Evolutionary conservation across 2,797 vertebrate genomes (phyloP).

Genomic region (Tadarida brasiliensis): DNA sequence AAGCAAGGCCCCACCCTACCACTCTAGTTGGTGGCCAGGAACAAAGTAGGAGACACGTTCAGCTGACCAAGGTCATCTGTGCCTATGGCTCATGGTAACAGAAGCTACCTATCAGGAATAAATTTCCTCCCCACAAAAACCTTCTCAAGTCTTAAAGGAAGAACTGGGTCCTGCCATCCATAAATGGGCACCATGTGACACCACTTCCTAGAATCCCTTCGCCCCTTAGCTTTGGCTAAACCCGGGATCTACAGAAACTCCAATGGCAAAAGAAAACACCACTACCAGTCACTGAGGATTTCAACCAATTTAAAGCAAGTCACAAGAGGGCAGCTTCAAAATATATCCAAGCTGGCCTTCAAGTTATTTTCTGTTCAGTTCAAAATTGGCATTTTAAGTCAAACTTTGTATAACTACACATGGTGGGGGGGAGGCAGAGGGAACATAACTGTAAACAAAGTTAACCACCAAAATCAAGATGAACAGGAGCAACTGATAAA

Average conservation of each 20-base stretch:
- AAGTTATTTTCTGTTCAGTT: not conserved
- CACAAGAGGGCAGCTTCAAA: not conserved
- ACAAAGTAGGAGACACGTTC: not conserved
- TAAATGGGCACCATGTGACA: not conserved
- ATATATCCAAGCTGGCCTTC: not conserved
- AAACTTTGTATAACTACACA: not conserved
- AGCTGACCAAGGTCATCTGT: not conserved
- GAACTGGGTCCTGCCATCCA: not conserved
- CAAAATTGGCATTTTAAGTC: not conserved
- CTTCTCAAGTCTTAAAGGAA: not conserved
- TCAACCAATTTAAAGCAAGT: not conserved
- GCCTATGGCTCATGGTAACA: not conserved
- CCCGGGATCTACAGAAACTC: not conserved
- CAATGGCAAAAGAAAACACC: not conserved
- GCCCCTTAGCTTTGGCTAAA: not conserved
- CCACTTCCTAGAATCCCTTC: not conserved
- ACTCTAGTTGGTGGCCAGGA: not conserved
- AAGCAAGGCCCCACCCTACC: not conserved
- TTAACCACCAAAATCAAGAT: constrained; percentile 13
- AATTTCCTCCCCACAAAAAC: not conserved
- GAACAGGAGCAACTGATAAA: constrained; percentile 3
- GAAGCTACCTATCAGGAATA: not conserved
- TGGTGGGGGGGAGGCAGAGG: not conserved
- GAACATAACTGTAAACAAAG: not conserved
- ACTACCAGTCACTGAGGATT: not conserved